Base-by-base conservation (phyloP, 1,140 invertebrate genomes). In the Zaprionus africanus region DNA sequence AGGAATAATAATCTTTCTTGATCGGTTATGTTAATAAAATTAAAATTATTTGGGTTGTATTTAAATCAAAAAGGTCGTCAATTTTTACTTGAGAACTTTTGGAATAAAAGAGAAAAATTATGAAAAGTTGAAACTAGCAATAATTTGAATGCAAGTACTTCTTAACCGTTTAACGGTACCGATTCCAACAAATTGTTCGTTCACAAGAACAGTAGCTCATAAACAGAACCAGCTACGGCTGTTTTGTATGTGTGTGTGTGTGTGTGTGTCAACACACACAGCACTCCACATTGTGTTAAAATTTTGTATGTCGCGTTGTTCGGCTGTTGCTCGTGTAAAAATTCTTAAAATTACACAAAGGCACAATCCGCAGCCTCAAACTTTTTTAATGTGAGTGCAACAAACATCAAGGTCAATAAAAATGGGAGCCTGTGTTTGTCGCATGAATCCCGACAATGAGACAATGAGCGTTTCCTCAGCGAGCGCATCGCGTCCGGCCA, bases 401-500 rank as follows among this genome's bases (percentile, higher is more conserved):
- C 56, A 58, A 66, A 58, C 64, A 66, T 46, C 24, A 26, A 56
- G 24, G 13, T 24, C 58, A 64, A 58, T 56, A 53, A 78, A 65
- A 93, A 97, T 97, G 96, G 96, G 96, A 93, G 96, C 96, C 88
- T 97, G 96, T 93, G 96, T 97, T 94, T 96, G 96, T 93, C 96
- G 96, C 93, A 96, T 95, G 92, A 95, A 96, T 93, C 95, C 95
- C 92, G 95, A 96, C 92, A 96, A 96, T 93, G 96, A 95, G 91
- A 96, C 95, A 69, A 95, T 96, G 80, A 96, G 96, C 90, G 95
- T 96, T 81, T 96, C 95, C 61, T 96, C 96, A 34, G 96, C 95
- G 75, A 96, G 96, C 91, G 95, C 96, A 79, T 96, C 96, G 78
- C 95, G 96, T 92, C 95, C 96, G 95, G 79, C 79, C 62, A 92